Evolutionary conservation across 2,113 vertebrate genomes (phyloP).

Genomic region (Eurypyga helias): DNA sequence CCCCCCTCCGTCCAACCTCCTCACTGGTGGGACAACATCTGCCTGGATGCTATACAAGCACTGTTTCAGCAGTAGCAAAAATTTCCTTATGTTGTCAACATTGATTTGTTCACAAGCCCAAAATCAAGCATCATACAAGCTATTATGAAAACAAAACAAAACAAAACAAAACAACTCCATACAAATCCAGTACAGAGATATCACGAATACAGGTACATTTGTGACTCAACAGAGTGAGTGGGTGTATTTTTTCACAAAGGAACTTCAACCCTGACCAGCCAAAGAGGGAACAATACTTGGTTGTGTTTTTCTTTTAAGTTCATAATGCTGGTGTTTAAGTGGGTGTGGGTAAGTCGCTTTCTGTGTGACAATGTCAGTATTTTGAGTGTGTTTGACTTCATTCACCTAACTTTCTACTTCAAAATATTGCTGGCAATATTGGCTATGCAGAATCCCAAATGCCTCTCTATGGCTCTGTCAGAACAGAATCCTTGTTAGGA

Average conservation of each 20-base stretch:
- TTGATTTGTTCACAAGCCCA: not conserved
- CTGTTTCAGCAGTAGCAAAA: not conserved
- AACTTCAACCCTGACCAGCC: not conserved
- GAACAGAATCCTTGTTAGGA: not conserved
- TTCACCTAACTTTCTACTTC: constrained; percentile 8
- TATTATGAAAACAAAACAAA: not conserved
- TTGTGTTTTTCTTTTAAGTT: not conserved
- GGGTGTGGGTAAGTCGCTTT: not conserved
- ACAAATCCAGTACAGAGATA: not conserved
- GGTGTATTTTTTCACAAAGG: not conserved
- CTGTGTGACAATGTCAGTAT: not conserved
- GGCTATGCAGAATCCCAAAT: not conserved
- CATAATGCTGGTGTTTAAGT: not conserved
- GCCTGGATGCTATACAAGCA: not conserved
- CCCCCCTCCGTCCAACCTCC: not conserved
- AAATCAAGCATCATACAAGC: not conserved
- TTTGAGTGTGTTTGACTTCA: not conserved
- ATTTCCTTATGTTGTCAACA: not conserved
- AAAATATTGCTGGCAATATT: not conserved
- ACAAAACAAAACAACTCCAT: too few species aligned
- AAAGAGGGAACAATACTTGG: not conserved
- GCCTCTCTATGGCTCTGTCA: not conserved
- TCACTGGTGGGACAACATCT: rapidly evolving
- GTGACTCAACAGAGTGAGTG: not conserved
- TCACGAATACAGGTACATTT: not conserved